phyloP scores from a whole-genome alignment of 2,113 vertebrate genomes.

The Pimephales promelas region DNA sequence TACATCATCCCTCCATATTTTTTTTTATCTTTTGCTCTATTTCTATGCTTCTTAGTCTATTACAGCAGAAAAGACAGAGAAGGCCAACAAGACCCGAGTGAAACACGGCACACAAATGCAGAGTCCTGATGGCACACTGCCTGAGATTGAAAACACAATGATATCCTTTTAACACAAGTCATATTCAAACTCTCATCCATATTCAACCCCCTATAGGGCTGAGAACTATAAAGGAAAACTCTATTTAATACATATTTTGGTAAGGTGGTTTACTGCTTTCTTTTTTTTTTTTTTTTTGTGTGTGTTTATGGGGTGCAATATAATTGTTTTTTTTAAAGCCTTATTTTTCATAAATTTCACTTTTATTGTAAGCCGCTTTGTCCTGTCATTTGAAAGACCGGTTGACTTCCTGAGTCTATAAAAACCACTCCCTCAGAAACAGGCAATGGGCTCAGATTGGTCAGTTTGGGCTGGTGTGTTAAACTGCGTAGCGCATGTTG shows the following conservation, averaged over 20 bases:
- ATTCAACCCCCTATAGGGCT: not conserved
- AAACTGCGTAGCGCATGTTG: too few relatives aligned
- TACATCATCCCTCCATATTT: not conserved
- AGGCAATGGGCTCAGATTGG: too few relatives aligned
- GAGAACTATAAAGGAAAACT: not conserved
- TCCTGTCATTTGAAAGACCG: too few relatives aligned
- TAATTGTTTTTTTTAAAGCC: too few relatives aligned
- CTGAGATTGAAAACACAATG: constrained; percentile 53
- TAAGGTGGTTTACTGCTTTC: too few relatives aligned
- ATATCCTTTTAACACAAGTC: constrained; percentile 41
- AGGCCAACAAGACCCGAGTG: not conserved
- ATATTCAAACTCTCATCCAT: constrained; percentile 16
- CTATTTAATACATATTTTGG: not conserved
- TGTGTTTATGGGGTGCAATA: too few relatives aligned
- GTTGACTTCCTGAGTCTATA: too few relatives aligned
- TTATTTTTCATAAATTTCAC: too few relatives aligned
- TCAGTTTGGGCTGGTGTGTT: too few relatives aligned
- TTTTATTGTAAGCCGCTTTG: too few relatives aligned
- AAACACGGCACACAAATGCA: constrained; percentile 24
- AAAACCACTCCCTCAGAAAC: too few relatives aligned
- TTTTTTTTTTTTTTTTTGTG: too few relatives aligned
- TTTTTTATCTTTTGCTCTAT: not conserved
- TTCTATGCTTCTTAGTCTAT: not conserved
- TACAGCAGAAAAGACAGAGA: constrained; percentile 3
- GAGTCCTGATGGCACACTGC: constrained; percentile 18